Conservation (phyloP, 1,140 invertebrate species). For the Zaprionus camerounensis region DNA sequence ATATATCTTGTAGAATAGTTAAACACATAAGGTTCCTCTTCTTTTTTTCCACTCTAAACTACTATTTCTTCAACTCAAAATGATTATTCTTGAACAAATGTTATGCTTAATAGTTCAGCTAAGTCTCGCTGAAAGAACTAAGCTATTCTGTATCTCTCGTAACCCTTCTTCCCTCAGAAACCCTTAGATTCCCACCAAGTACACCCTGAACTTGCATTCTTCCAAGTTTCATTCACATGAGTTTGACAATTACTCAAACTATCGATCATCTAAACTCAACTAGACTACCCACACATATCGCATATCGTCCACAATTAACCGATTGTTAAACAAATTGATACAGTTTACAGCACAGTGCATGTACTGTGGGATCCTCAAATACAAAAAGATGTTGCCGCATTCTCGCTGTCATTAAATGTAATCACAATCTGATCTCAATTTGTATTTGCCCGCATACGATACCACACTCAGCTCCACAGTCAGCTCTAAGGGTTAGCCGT, state of each 20-base stretch:
- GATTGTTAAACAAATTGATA: constrained; percentile 49
- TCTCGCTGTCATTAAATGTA: constrained; percentile 53
- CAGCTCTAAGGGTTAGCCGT: constrained; percentile 22
- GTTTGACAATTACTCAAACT: background rate
- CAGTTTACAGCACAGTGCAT: constrained; percentile 42
- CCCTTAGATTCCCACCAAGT: too few relatives aligned
- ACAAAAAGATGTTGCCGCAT: constrained; percentile 44
- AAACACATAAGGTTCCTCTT: too few relatives aligned
- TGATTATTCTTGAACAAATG: accelerated
- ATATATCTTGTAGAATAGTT: background rate
- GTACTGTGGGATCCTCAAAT: constrained; percentile 53
- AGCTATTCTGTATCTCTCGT: background rate
- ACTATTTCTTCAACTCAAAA: background rate
- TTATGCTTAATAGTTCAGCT: too few relatives aligned
- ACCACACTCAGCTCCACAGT: background rate
- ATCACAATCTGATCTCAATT: constrained; percentile 64
- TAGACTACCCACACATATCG: background rate
- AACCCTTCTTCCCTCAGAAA: background rate
- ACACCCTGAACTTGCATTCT: background rate
- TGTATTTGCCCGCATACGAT: constrained; percentile 63
- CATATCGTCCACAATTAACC: constrained; percentile 19
- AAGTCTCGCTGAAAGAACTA: background rate
- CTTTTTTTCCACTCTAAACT: background rate
- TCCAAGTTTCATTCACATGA: background rate
- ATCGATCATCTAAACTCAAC: background rate